Evolutionary conservation across 1,140 invertebrate genomes (phyloP).

Genomic region (Rhyzopertha dominica): DNA sequence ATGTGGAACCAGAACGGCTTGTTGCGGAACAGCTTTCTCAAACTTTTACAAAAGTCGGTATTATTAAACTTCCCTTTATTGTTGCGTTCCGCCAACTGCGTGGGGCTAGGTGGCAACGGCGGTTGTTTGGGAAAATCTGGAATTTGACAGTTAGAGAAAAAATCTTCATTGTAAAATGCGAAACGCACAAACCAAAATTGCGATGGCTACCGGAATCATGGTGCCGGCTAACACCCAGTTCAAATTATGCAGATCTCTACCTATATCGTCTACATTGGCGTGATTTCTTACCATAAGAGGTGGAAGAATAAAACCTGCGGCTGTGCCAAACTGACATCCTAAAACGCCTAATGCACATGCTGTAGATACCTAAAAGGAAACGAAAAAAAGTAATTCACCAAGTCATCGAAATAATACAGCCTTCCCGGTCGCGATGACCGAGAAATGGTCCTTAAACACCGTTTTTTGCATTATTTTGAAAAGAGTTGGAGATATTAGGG

Average conservation of each 20-base stretch:
- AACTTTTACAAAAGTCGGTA: constrained; percentile 16
- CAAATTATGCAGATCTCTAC: constrained; percentile 32
- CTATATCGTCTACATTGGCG: constrained; percentile 40
- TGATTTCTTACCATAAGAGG: constrained; percentile 48
- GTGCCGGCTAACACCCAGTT: constrained; percentile 14
- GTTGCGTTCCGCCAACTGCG: constrained; percentile 13
- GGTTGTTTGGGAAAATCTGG: constrained; percentile 22
- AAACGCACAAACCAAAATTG: constrained; percentile 20
- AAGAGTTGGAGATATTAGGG: no score
- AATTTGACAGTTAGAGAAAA: constrained; percentile 1
- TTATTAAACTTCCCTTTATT: background rate
- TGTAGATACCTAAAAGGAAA: constrained; percentile 53
- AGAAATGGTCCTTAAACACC: no score
- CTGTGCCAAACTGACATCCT: constrained; percentile 63
- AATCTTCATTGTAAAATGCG: no score
- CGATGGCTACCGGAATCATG: constrained; percentile 20
- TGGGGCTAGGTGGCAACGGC: constrained; percentile 12
- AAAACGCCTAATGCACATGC: constrained; percentile 74
- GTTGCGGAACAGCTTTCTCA: constrained; percentile 16
- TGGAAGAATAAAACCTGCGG: constrained; percentile 45
- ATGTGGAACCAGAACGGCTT: constrained; percentile 22
- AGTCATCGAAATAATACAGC: no score
- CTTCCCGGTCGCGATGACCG: no score
- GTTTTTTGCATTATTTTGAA: no score
- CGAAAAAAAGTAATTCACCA: no score